Conservation (phyloP, 2,797 vertebrate species). For the Gastrophryne carolinensis region DNA sequence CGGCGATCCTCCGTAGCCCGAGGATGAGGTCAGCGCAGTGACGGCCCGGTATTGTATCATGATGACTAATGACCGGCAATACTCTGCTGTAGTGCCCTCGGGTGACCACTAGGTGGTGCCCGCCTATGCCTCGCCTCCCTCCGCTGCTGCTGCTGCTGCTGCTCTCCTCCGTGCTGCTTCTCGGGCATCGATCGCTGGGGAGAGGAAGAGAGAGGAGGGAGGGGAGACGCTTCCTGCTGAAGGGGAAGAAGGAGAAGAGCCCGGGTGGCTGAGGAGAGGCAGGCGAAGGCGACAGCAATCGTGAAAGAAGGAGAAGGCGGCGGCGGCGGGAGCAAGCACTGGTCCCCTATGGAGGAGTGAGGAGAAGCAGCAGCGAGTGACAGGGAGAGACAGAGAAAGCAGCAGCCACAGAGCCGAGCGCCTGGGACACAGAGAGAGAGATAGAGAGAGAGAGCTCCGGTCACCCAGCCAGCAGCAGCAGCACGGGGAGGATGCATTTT, state of each 20-base stretch:
- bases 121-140: not conserved
- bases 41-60: conserved; percentile 47
- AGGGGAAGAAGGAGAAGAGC: conserved; percentile 21
- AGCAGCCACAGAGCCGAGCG: too few relatives aligned
- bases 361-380: not conserved
- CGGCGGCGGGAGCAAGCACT: not conserved
- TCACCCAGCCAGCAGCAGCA: not conserved
- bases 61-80: conserved; percentile 29
- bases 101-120: conserved; percentile 27
- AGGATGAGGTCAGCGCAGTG: conserved; percentile 33
- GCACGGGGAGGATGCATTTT: conserved; percentile 41
- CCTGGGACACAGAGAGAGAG: not conserved
- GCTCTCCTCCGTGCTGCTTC: too few relatives aligned
- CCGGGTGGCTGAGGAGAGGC: conserved; percentile 8
- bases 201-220: conserved; percentile 23
- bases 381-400: not conserved
- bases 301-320: not conserved
- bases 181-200: conserved; percentile 43
- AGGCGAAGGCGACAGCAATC: not conserved
- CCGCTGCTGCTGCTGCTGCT: too few relatives aligned
- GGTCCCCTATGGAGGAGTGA: not conserved
- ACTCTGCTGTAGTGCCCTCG: not conserved
- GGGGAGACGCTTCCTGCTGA: conserved; percentile 48
- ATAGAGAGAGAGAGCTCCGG: conserved; percentile 8
- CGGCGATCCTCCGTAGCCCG: conserved; percentile 1